Evolutionary conservation across 2,888 invertebrate genomes (phyloP).

Genomic region (Baronia brevicornis): DNA sequence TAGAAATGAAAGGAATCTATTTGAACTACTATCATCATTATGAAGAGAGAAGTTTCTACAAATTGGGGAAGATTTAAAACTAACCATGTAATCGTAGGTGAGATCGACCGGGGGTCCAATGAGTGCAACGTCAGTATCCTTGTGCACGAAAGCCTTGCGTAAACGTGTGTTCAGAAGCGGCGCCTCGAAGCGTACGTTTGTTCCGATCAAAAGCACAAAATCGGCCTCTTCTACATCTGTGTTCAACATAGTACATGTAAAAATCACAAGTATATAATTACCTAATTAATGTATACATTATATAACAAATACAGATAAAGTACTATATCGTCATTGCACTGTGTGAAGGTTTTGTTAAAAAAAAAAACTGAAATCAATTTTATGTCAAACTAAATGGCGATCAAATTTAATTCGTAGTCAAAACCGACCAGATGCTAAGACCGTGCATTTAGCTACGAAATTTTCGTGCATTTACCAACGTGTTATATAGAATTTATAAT

Average conservation of each 20-base stretch:
- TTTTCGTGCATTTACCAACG: no score
- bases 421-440: no score
- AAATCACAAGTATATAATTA: background rate
- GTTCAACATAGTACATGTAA: background rate
- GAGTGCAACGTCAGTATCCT: constrained; percentile 89
- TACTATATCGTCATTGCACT: no score
- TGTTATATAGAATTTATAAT: no score
- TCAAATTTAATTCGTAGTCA: no score
- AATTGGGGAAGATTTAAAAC: constrained; percentile 13
- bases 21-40: no score
- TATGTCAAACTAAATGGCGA: no score
- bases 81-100: constrained; percentile 90
- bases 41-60: no score
- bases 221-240: constrained; percentile 94
- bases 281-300: no score
- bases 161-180: constrained; percentile 96
- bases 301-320: no score
- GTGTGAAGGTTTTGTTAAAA: background rate
- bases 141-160: constrained; percentile 96
- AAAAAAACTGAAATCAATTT: constrained; percentile 7
- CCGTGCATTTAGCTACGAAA: no score
- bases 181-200: constrained; percentile 98
- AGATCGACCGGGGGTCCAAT: constrained; percentile 95
- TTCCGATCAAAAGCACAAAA: constrained; percentile 92
- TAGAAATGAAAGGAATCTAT: no score